These are phyloP conservation scores for Octopus bimaculoides DNA, from an alignment of 1,140 invertebrate genomes.

Conservation along the genomic window DNA sequence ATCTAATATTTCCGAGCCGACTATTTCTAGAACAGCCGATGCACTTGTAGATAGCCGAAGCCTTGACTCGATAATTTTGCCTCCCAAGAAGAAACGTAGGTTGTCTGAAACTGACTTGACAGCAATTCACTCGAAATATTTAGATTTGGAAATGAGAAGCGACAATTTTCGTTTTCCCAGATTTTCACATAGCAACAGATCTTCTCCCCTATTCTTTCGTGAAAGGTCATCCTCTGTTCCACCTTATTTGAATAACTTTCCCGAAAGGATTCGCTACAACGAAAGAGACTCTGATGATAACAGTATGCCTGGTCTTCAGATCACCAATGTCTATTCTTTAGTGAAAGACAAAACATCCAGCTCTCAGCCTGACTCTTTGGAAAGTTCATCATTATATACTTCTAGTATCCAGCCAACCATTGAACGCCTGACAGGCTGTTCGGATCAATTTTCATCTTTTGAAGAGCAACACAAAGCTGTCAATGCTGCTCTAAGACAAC, in stretches of 20 bases:
- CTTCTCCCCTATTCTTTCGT: not conserved
- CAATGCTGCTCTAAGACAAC: conserved; percentile 29
- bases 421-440: conserved; percentile 18
- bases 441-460: too few species aligned
- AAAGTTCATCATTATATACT: not conserved
- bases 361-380: not conserved
- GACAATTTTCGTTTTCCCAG: not conserved
- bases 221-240: conserved; percentile 19
- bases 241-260: not conserved
- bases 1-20: conserved; percentile 11
- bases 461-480: conserved; percentile 28
- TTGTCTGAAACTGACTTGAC: conserved; percentile 37
- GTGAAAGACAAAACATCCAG: not conserved
- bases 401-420: conserved; percentile 19
- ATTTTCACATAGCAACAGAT: not conserved
- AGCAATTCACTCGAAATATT: not conserved
- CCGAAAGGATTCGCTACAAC: not conserved
- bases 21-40: conserved; percentile 31
- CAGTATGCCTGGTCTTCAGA: not conserved
- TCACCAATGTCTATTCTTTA: conserved; percentile 19
- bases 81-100: conserved; percentile 31
- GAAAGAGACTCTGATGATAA: conserved; percentile 1
- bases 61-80: conserved; percentile 19
- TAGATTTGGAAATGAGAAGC: not conserved
- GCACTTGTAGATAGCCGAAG: conserved; percentile 27